Base-by-base conservation (phyloP, 2,113 vertebrate species). In the Ceyx melanurus region DNA sequence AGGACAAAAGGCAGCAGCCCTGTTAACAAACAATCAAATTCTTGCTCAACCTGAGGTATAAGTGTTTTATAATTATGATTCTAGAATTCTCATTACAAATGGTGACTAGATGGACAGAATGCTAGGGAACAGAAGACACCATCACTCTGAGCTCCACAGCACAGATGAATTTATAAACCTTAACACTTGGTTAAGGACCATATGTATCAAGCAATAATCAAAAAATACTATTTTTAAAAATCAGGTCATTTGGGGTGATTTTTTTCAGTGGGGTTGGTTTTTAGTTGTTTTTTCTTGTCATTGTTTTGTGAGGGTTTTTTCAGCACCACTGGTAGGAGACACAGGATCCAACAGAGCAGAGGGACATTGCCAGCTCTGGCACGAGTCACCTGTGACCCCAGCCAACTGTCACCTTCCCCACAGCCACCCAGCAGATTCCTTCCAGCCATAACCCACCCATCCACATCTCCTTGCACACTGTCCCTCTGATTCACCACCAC, bases 201-300 rank as follows among this genome's bases (percentile, higher is more conserved):
- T 35, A 64, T 3, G 4, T 33, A 50, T 51, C 22, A 60, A 62
- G 35, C 17, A n/a, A 62, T 20, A 43, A 62, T 28, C 5, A 48
- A 46, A 53, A 57, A 53, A 20, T 5, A 5, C 1, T 35, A 2
- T 8, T 78, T 76, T 40, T 4, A 43, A 61, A 89, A 60, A 46
- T 11, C 35, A 53, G 3, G 6, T 42, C 2, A 2, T 8, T 10
- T 31, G 15, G 13, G n/a, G 28, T 40, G 5, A 2, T 13, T 51
- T 3, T 33, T n/a, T 35, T 19, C 8, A 21, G 26, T 1, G 0
- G 4, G 5, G 8, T 13, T 75, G 1, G 4, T 13, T 57, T 2
- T 31, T 37, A 37, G 4, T 5, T 5, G 29, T 2, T 1, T 2
- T 33, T 76, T 68, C 2, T 26, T 64, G 9, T 19, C 7, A 10